These are phyloP conservation scores for Drosophila subquinaria DNA, from an alignment of 2,888 invertebrate species.

Conservation along the genomic window DNA sequence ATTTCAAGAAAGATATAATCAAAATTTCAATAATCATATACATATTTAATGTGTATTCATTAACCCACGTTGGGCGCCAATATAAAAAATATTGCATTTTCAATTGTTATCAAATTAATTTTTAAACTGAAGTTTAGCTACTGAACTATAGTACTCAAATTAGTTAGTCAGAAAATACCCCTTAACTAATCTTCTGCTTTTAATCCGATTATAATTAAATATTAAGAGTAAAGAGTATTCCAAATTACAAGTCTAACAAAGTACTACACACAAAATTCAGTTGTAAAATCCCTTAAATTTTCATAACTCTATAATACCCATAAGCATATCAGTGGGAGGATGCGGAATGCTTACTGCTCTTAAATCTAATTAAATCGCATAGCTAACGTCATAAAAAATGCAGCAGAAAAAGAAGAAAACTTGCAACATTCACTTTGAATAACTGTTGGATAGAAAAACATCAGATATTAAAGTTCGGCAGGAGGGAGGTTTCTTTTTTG, in stretches of 20 bases:
- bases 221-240: not conserved
- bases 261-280: not conserved
- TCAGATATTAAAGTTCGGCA: slow-evolving; percentile 22
- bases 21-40: too few relatives aligned
- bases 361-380: slow-evolving; percentile 23
- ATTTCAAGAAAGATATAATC: too few relatives aligned
- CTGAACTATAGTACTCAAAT: not conserved
- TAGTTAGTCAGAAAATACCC: not conserved
- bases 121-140: too few relatives aligned
- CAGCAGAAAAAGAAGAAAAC: slow-evolving; percentile 34
- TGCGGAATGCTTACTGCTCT: slow-evolving; percentile 5
- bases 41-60: too few relatives aligned
- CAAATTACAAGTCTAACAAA: not conserved
- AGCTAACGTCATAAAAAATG: slow-evolving; percentile 10
- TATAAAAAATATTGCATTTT: too few relatives aligned
- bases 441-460: slow-evolving; percentile 51
- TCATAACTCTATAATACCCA: not conserved
- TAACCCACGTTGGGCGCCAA: too few relatives aligned
- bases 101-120: too few relatives aligned
- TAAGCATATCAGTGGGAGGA: slow-evolving; percentile 5
- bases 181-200: not conserved
- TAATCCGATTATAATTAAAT: not conserved
- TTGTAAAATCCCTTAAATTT: not conserved
- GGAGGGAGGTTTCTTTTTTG: not conserved
- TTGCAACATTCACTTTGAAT: slow-evolving; percentile 49